Base-by-base conservation (phyloP, 2,797 vertebrate genomes). In the Sebastes variabilis region DNA sequence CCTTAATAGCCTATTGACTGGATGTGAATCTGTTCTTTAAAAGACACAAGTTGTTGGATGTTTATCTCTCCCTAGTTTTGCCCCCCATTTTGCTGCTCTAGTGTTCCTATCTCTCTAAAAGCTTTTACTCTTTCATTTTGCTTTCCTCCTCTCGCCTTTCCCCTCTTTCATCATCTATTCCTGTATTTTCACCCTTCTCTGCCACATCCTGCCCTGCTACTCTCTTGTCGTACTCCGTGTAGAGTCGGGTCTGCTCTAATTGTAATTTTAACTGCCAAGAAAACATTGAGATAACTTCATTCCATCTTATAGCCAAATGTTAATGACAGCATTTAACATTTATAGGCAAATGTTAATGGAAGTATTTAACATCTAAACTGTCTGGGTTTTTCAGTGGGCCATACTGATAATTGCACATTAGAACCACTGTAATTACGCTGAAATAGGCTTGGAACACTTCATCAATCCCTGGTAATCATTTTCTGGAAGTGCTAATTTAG, bases 301-400 rank as follows among this genome's bases (percentile, higher is more conserved):
- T 81, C 72, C 67, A 52, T 84, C 79, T 82, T 79, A 67, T 56
- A 71, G 80, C 46, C 79, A 91, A 91, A 92, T 91, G 89, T 91
- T 92, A 93, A 94, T 84, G 87, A 85, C 66, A 75, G 71, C 75
- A 79, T 90, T 91, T 93, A 93, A 92, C 90, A 92, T 92, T 94
- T 83, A 86, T 79, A 83, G 82, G 73, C 62, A 94, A 93, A 92
- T 92, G 93, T 93, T 92, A 93, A 92, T 87, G 74, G 67, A 34
- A 16, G 85, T 79, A 87, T 91, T 92, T 92, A 90, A 88, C 89
- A 89, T 87, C 80, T 75, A 86, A 86, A 82, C 66, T 32, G 71
- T 83, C 75, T 82, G 13, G 81, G 75, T 90, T 85, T 87, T 90
- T 77, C 80, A 89, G 70, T n/a, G 30, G 84, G 72, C 87, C 78